These are phyloP conservation scores for Columbina picui DNA, from an alignment of 2,113 vertebrate genomes.

Conservation along the genomic window DNA sequence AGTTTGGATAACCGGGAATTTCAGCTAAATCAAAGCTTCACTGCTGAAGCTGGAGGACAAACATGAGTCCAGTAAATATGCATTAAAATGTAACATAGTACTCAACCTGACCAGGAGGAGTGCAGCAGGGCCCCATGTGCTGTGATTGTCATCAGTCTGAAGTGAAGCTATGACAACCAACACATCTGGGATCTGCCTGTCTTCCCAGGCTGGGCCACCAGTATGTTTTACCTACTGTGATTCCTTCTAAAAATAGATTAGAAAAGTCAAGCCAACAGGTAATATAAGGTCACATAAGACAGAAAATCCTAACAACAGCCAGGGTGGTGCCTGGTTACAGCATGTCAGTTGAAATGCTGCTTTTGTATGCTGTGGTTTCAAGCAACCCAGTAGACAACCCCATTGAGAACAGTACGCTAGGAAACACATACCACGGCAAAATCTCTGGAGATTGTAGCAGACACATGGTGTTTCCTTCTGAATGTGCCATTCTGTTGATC, in stretches of 20 bases:
- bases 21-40: neutral
- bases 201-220: neutral
- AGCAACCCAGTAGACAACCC: neutral
- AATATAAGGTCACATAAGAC: neutral
- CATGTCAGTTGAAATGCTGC: neutral
- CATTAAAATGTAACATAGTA: conserved; percentile 15
- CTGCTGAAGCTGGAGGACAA: neutral
- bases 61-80: neutral
- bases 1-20: conserved; percentile 46
- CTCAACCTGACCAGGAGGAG: neutral
- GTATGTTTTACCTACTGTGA: neutral
- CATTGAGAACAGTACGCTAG: neutral
- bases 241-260: conserved; percentile 31
- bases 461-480: neutral
- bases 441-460: neutral
- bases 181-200: conserved; percentile 36
- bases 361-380: neutral
- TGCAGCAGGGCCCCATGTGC: conserved; percentile 24
- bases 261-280: neutral
- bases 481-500: neutral
- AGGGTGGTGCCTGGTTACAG: neutral
- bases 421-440: neutral
- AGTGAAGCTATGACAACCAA: conserved; percentile 25
- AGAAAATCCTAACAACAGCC: neutral
- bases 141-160: conserved; percentile 2